Conservation (phyloP, 2,888 invertebrate species). For the Augiades crinisus region DNA sequence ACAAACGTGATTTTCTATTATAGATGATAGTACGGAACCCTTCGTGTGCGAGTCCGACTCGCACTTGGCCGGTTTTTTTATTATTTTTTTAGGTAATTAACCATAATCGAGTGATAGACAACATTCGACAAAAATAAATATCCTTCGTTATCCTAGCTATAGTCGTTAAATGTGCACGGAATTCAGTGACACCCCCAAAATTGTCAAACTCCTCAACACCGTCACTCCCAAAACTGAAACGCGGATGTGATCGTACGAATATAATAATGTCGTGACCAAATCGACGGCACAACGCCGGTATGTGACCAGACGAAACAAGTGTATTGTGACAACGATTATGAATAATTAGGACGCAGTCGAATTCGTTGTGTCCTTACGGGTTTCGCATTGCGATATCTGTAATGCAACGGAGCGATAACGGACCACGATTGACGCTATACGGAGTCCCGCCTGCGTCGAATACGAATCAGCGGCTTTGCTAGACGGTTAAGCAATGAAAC, state of each 20-base stretch:
- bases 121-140: no score
- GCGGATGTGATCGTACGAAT: not conserved
- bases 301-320: not conserved
- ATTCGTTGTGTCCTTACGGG: slow-evolving; percentile 40
- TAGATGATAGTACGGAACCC: no score
- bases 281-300: not conserved
- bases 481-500: slow-evolving; percentile 31
- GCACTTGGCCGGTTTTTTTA: no score
- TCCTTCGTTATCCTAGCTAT: no score
- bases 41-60: no score
- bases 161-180: no score
- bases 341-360: slow-evolving; percentile 37
- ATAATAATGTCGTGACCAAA: slow-evolving; percentile 2
- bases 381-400: slow-evolving; percentile 45
- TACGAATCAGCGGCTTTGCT: slow-evolving; percentile 53
- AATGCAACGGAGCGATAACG: slow-evolving; percentile 50
- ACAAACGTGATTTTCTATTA: no score
- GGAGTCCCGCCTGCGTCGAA: slow-evolving; percentile 45
- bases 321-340: not conserved
- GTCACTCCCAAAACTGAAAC: not conserved
- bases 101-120: no score
- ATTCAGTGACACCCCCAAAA: not conserved
- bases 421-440: slow-evolving; percentile 47
- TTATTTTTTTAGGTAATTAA: no score
- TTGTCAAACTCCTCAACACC: not conserved